Base-by-base conservation (phyloP, 2,888 invertebrate species). In the Unio pictorum region DNA sequence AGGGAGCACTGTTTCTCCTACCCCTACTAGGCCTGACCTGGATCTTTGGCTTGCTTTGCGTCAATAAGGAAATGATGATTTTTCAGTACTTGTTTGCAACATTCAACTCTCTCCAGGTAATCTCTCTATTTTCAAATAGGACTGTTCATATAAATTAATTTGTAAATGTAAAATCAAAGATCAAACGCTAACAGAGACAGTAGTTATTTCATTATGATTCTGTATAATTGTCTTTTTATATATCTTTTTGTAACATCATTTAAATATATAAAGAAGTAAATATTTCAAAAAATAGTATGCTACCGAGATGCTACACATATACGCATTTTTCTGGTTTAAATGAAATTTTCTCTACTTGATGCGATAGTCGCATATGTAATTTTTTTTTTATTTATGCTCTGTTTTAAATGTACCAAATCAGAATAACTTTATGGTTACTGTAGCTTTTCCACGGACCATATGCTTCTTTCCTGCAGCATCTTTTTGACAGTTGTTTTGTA, bases 61-160 rank as follows among this genome's bases (percentile, higher is more conserved):
- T 86, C 57, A 83, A 81, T 74, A 63, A 81, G 62, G 70, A 82
- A 18, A 65, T 80, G 26, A 63, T 85, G 0, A 67, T 84, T 20
- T 86, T 86, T 71, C 84, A 86, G 70, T 86, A 85, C 68, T 69
- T 84, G 45, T 86, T 86, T 68, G 82, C 84, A 3, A 64, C 82
- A 17, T 74, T 76, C 34, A 86, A 86, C 70, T 81, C 83, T 0
- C 67, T 84, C 11, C 84, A 84, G 81, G 84, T 80, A 67, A 56
- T 6, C 23, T 15, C n/a, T 23, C n/a, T 63, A 67, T 11, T 57
- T 6, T 30, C 18, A 61, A 30, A 61, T 8, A 61, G 1, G 20
- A 45, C 45, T 15, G 45, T 15, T 45, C 45, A 45, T 45, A 45
- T 11, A 45, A 3, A 45, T 15, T 15, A 11, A 2, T 11, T 45